Evolutionary conservation across 2,113 vertebrate genomes (phyloP).

Genomic region (Scophthalmus maximus): DNA sequence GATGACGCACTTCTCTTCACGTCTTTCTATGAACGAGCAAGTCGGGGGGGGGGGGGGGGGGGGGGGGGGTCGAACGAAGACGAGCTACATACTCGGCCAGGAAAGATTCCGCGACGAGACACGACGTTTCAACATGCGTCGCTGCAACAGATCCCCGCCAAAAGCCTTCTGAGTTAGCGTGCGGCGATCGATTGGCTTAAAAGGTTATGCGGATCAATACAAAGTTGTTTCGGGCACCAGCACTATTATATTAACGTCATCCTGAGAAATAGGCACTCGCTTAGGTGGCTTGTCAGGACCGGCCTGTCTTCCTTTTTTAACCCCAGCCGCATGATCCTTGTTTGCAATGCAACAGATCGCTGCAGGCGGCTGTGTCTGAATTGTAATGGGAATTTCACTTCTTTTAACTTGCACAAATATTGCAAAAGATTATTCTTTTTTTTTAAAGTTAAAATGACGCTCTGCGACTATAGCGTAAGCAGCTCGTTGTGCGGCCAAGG

Average conservation of each 20-base stretch:
- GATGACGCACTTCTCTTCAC: too few species aligned
- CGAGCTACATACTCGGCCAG: constrained; percentile 28
- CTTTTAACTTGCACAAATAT: too few species aligned
- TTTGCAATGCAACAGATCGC: constrained; percentile 39
- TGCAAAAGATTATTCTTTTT: too few species aligned
- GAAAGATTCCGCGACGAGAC: constrained; percentile 28
- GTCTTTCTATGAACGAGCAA: too few species aligned
- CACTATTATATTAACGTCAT: constrained; percentile 84
- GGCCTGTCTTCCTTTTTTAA: constrained; percentile 75
- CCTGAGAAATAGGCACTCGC: constrained; percentile 80
- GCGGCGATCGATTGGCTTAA: constrained; percentile 81
- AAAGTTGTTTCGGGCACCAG: constrained; percentile 82
- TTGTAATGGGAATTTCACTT: not conserved
- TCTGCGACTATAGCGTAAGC: constrained; percentile 56
- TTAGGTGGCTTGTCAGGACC: constrained; percentile 77
- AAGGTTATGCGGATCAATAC: constrained; percentile 83
- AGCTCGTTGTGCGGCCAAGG: constrained; percentile 75
- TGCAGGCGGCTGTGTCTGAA: constrained; percentile 24
- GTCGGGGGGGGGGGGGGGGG: too few species aligned
- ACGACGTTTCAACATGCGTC: constrained; percentile 65
- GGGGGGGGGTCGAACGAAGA: constrained; percentile 3
- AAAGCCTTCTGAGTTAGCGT: constrained; percentile 74
- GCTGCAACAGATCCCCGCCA: constrained; percentile 65
- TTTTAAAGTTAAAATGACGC: too few species aligned
- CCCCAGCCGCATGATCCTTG: constrained; percentile 60